Percentiles rank a stretch among this genome's conserved stretches.
phyloP scores from a whole-genome alignment of 2,888 invertebrate species.

The Andrena hattorfiana region DNA sequence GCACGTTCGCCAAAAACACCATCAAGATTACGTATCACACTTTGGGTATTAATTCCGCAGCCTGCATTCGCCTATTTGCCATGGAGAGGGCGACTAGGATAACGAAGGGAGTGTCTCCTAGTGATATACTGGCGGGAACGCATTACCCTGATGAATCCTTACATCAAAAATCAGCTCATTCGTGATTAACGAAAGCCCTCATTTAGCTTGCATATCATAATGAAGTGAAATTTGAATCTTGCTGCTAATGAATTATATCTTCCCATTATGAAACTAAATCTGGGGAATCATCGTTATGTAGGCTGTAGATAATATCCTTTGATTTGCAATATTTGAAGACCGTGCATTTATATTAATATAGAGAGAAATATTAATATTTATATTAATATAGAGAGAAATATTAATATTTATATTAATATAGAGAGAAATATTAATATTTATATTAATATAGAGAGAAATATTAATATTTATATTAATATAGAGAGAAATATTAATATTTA shows the following conservation, averaged over 20 bases:
- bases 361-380: too few relatives aligned
- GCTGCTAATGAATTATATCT: background rate
- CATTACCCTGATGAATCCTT: constrained; percentile 64
- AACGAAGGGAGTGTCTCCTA: constrained; percentile 41
- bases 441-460: too few relatives aligned
- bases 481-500: too few relatives aligned
- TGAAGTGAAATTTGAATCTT: constrained; percentile 11
- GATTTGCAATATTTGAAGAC: too few relatives aligned
- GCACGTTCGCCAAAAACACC: constrained; percentile 15
- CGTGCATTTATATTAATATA: too few relatives aligned
- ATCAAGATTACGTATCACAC: constrained; percentile 37
- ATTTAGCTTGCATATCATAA: background rate
- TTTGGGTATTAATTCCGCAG: constrained; percentile 27
- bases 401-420: too few relatives aligned
- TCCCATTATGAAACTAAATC: background rate
- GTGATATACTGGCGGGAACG: constrained; percentile 50
- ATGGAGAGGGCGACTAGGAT: constrained; percentile 21
- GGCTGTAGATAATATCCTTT: too few relatives aligned
- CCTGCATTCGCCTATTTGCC: constrained; percentile 42
- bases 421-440: too few relatives aligned
- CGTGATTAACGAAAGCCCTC: constrained; percentile 28
- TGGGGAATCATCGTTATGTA: too few relatives aligned
- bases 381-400: too few relatives aligned
- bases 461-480: too few relatives aligned
- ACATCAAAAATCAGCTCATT: constrained; percentile 41